phyloP scores from a whole-genome alignment of 2,113 vertebrate species.

The Hiodon tergisus region DNA sequence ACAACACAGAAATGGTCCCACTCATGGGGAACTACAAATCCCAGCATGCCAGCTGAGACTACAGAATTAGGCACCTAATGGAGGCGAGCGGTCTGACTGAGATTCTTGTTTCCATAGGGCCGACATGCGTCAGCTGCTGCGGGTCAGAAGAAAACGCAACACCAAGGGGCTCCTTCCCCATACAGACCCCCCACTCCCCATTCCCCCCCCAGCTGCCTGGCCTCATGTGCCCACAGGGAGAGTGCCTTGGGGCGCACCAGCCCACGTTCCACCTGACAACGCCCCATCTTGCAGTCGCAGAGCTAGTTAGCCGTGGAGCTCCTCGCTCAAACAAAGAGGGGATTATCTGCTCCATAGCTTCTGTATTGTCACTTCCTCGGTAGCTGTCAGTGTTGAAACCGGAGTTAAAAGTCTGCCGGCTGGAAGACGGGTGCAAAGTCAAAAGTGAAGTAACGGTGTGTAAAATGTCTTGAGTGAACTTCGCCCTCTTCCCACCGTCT shows the following conservation, averaged over 20 bases:
- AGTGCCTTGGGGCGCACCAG: background rate
- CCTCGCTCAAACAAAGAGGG: conserved; percentile 7
- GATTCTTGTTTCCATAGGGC: no score
- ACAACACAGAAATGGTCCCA: background rate
- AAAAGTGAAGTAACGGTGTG: background rate
- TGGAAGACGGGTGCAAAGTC: background rate
- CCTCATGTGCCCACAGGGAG: background rate
- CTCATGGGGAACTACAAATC: background rate
- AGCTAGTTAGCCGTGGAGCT: conserved; percentile 12
- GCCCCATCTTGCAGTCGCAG: background rate
- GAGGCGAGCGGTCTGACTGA: background rate
- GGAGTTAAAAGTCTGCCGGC: background rate
- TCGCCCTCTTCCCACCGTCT: background rate
- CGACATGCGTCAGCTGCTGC: no score
- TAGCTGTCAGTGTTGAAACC: conserved; percentile 5
- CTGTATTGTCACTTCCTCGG: conserved; percentile 11
- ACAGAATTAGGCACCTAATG: background rate
- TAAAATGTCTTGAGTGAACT: background rate
- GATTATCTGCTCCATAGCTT: conserved; percentile 3
- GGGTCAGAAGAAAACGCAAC: no score
- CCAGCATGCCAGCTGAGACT: background rate
- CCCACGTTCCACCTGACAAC: background rate
- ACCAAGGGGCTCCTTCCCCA: background rate
- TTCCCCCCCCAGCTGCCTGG: background rate
- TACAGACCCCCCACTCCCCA: background rate